Conservation (phyloP, 2,113 vertebrate genomes). For the Nestor notabilis region DNA sequence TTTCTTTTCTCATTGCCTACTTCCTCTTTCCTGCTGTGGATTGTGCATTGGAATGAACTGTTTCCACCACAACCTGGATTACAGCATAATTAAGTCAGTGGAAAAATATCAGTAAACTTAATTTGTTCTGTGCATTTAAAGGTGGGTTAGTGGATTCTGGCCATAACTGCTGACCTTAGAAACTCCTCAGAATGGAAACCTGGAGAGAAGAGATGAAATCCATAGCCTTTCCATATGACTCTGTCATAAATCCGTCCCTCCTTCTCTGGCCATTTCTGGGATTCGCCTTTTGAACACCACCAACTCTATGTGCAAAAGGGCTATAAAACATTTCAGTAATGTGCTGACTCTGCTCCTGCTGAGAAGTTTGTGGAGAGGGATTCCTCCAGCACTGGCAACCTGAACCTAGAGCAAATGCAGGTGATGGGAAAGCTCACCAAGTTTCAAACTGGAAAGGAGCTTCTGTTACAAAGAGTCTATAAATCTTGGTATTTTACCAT, state of each 20-base stretch:
- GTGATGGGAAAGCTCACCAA: not conserved
- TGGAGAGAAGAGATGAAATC: not conserved
- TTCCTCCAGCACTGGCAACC: not conserved
- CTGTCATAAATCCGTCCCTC: not conserved
- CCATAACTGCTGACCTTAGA: not conserved
- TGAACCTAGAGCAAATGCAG: not conserved
- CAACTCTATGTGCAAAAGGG: not conserved
- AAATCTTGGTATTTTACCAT: not conserved
- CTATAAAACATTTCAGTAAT: not conserved
- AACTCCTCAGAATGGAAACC: not conserved
- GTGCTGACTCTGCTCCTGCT: not conserved
- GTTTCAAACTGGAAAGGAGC: not conserved
- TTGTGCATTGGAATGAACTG: not conserved
- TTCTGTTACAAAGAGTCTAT: not conserved
- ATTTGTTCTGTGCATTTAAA: not conserved
- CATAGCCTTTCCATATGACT: accelerated
- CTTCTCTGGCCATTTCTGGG: not conserved
- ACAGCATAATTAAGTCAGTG: not conserved
- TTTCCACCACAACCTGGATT: not conserved
- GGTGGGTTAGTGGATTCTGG: not conserved
- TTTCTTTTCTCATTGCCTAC: not conserved
- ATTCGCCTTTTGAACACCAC: not conserved
- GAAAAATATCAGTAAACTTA: not conserved
- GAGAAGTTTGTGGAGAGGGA: not conserved
- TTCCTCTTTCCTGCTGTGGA: not conserved